A percentile compares a stretch with the other conserved stretches of the same genome.
Evolutionary conservation across 2,888 invertebrate genomes (phyloP).

Genomic region (Carabus problematicus): DNA sequence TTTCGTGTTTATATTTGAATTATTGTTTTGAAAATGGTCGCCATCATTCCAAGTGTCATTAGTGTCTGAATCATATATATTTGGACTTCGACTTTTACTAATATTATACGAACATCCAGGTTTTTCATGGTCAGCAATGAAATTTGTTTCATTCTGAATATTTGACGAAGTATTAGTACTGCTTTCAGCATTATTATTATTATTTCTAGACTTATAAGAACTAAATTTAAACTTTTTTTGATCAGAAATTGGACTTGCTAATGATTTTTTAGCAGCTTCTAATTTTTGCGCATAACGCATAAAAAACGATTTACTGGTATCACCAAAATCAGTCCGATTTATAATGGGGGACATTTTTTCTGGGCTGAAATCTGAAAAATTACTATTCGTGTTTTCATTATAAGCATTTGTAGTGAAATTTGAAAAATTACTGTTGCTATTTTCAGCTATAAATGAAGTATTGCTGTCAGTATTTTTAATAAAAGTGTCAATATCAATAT

Average conservation of each 20-base stretch:
- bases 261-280: slow-evolving; percentile 23
- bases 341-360: background rate
- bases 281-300: slow-evolving; percentile 57
- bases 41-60: background rate
- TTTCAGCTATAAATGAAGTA: background rate
- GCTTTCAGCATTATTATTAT: too few species aligned
- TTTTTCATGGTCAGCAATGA: background rate
- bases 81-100: background rate
- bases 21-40: background rate
- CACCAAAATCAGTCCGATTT: background rate
- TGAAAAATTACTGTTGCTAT: slow-evolving; percentile 3
- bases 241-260: too few species aligned
- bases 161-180: too few species aligned
- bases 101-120: background rate
- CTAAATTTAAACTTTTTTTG: too few species aligned
- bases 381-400: too few species aligned
- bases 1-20: too few species aligned
- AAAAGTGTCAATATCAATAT: background rate
- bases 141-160: too few species aligned
- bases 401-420: background rate
- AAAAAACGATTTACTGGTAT: slow-evolving; percentile 60
- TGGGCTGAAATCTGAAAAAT: background rate
- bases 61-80: background rate
- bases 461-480: background rate
- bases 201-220: too few species aligned